Conservation (phyloP, 1,140 invertebrate genomes). For the Ooceraea biroi region DNA sequence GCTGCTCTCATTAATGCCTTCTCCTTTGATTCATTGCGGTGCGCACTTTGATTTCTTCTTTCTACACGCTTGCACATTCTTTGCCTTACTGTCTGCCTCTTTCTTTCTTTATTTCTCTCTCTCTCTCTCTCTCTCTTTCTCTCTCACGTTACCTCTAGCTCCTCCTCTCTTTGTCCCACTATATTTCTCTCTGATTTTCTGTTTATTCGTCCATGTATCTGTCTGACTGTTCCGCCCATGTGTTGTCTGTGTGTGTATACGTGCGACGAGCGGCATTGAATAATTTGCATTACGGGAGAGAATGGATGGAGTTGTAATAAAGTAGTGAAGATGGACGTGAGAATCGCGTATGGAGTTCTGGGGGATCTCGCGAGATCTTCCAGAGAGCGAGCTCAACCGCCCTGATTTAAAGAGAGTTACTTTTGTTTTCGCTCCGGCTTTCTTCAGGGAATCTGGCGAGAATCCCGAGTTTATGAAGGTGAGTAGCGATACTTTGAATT, state of each 20-base stretch:
- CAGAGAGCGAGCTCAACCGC: slow-evolving; percentile 57
- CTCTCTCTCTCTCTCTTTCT: slow-evolving; percentile 24
- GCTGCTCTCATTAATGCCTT: slow-evolving; percentile 64
- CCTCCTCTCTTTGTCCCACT: slow-evolving; percentile 24
- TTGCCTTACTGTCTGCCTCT: slow-evolving; percentile 50
- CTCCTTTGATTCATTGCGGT: slow-evolving; percentile 31
- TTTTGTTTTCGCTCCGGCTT: slow-evolving; percentile 81
- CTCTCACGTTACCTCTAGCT: not conserved
- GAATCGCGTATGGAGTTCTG: slow-evolving; percentile 73
- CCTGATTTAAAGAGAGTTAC: slow-evolving; percentile 80
- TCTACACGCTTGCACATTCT: slow-evolving; percentile 56
- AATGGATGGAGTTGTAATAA: slow-evolving; percentile 66
- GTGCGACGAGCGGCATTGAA: slow-evolving; percentile 68
- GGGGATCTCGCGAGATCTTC: slow-evolving; percentile 68
- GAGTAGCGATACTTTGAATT: slow-evolving; percentile 58
- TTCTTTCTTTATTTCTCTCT: not conserved
- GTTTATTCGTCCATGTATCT: slow-evolving; percentile 62
- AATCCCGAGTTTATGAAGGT: slow-evolving; percentile 85
- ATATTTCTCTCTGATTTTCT: slow-evolving; percentile 25
- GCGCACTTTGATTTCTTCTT: slow-evolving; percentile 65
- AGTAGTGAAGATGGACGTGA: slow-evolving; percentile 65
- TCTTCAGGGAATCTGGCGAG: slow-evolving; percentile 83
- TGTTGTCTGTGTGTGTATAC: slow-evolving; percentile 60
- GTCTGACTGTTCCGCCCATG: slow-evolving; percentile 66
- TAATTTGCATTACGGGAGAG: slow-evolving; percentile 68